A percentile compares a stretch with the other conserved stretches of the same genome.
Conservation (phyloP, 2,113 vertebrate genomes). For the Planiliza haematocheilus region DNA sequence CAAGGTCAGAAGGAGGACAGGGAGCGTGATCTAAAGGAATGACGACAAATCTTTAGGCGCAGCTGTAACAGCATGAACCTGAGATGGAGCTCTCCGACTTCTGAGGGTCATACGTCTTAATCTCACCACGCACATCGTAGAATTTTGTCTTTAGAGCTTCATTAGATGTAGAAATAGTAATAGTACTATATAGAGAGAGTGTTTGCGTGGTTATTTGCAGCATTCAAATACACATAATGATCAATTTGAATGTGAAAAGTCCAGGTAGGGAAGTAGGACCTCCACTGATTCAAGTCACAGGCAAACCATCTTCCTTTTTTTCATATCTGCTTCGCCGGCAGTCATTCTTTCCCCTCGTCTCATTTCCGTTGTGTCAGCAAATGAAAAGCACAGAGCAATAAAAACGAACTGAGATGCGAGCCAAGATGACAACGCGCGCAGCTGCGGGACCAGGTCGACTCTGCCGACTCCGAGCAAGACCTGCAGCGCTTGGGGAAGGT, state of each 20-base stretch:
- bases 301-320: constrained; percentile 32
- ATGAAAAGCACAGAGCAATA: constrained; percentile 35
- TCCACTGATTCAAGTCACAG: constrained; percentile 18
- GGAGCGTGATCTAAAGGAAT: constrained; percentile 34
- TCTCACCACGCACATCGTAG: background rate
- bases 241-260: background rate
- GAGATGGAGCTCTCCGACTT: constrained; percentile 25
- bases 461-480: constrained; percentile 54
- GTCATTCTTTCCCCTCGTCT: constrained; percentile 26
- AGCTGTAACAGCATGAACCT: constrained; percentile 57
- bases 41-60: constrained; percentile 49
- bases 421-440: constrained; percentile 47
- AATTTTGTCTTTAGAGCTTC: no score
- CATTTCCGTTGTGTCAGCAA: constrained; percentile 67
- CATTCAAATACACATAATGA: background rate
- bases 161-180: no score
- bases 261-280: background rate
- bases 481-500: constrained; percentile 77
- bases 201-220: background rate
- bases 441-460: constrained; percentile 21
- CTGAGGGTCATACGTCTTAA: background rate
- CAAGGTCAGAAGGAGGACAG: constrained; percentile 47
- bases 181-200: no score
- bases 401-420: constrained; percentile 44
- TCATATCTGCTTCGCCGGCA: constrained; percentile 26